Conservation (phyloP, 2,113 vertebrate species). For the Tachysurus vachellii region DNA sequence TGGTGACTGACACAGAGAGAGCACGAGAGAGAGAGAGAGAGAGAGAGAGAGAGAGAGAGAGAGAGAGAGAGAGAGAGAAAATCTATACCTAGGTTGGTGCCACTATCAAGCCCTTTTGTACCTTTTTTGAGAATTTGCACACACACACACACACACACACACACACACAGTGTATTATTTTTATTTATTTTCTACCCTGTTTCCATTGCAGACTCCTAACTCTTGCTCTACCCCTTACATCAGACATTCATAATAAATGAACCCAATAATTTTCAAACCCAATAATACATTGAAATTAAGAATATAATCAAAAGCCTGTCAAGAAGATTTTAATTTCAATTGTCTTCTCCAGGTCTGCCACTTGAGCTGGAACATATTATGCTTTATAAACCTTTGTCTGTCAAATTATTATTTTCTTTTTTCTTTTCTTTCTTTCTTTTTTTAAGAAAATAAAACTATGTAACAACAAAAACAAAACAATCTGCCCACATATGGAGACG, state of each 20-base stretch:
- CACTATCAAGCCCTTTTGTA: too few relatives aligned
- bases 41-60: neutral
- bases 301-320: conserved; percentile 25
- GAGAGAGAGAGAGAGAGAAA: neutral
- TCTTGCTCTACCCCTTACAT: neutral
- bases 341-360: conserved; percentile 8
- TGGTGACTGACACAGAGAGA: neutral
- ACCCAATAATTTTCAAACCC: conserved; percentile 13
- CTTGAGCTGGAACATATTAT: conserved; percentile 50
- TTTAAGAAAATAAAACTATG: conserved; percentile 28
- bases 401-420: conserved; percentile 53
- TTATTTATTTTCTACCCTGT: neutral
- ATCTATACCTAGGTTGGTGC: too few relatives aligned
- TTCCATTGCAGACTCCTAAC: neutral
- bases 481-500: neutral
- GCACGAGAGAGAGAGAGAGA: neutral
- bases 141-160: neutral
- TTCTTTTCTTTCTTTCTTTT: neutral
- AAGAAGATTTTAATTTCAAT: conserved; percentile 40
- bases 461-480: conserved; percentile 36
- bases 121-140: neutral
- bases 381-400: conserved; percentile 38
- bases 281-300: conserved; percentile 44
- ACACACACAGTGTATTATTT: neutral
- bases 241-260: neutral